A percentile compares a stretch with the other conserved stretches of the same genome.
Evolutionary conservation across 2,797 vertebrate species (phyloP).

Genomic region (Denticeps clupeoides): DNA sequence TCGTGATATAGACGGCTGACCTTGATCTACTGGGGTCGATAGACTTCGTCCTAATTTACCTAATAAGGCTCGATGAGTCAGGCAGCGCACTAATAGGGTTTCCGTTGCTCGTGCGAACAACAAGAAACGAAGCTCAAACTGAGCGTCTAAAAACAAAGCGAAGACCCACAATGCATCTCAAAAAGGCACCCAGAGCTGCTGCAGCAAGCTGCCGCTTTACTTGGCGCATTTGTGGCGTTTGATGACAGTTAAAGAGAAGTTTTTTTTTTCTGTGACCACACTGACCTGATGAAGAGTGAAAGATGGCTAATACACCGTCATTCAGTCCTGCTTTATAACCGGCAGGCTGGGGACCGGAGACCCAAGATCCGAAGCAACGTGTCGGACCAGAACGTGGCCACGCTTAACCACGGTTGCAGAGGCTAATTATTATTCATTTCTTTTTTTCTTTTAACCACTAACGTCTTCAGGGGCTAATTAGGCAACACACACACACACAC

Average conservation of each 20-base stretch:
- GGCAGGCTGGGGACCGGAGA: too few relatives aligned
- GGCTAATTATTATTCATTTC: conserved; percentile 2
- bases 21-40: conserved; percentile 17
- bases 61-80: conserved; percentile 38
- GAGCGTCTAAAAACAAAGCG: conserved; percentile 26
- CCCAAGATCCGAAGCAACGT: not conserved
- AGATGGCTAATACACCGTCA: too few relatives aligned
- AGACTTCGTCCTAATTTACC: conserved; percentile 37
- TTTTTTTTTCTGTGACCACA: too few relatives aligned
- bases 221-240: too few relatives aligned
- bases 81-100: conserved; percentile 35
- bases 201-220: too few relatives aligned
- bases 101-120: conserved; percentile 23
- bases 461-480: conserved; percentile 24
- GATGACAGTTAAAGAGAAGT: too few relatives aligned
- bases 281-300: too few relatives aligned
- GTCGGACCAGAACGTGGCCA: conserved; percentile 9
- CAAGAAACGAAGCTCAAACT: conserved; percentile 26
- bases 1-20: too few relatives aligned
- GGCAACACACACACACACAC: conserved; percentile 22
- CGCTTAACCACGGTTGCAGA: conserved; percentile 7
- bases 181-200: not conserved
- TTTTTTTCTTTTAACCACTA: not conserved
- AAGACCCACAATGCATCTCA: conserved; percentile 6
- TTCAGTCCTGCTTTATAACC: too few relatives aligned